Conservation (phyloP, 1,140 invertebrate genomes). For the Whitmania pigra region DNA sequence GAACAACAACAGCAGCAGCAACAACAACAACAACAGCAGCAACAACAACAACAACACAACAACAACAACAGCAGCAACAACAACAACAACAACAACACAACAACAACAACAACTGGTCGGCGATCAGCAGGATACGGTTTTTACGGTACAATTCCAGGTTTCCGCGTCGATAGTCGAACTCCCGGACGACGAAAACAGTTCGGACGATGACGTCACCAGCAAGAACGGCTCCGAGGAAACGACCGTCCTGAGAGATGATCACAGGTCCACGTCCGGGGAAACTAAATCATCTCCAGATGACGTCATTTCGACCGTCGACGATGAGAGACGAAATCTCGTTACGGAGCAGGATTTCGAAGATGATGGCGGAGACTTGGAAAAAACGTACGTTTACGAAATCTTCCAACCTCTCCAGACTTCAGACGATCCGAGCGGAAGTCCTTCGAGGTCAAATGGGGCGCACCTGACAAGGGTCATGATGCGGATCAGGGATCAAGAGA, state of each 20-base stretch:
- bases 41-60: neutral
- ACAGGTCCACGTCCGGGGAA: neutral
- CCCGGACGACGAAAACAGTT: neutral
- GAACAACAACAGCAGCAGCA: slow-evolving; percentile 2
- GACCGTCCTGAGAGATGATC: neutral
- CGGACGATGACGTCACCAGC: neutral
- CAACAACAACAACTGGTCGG: neutral
- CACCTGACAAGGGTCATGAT: slow-evolving; percentile 2
- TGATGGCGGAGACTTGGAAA: neutral
- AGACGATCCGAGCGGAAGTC: neutral
- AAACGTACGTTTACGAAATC: slow-evolving; percentile 10
- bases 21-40: too few relatives aligned
- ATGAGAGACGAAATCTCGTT: neutral
- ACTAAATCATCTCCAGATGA: neutral
- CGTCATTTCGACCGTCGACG: neutral
- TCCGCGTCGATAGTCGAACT: neutral
- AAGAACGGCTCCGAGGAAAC: neutral
- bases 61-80: neutral
- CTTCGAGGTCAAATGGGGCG: neutral
- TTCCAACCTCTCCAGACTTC: neutral
- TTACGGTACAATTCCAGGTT: neutral
- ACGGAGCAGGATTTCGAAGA: too few relatives aligned
- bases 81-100: neutral
- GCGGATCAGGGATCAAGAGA: neutral
- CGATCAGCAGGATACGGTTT: neutral